A percentile compares a stretch with the other conserved stretches of the same genome.
phyloP scores from a whole-genome alignment of 2,113 vertebrate genomes.

The Dicaeum eximium region DNA sequence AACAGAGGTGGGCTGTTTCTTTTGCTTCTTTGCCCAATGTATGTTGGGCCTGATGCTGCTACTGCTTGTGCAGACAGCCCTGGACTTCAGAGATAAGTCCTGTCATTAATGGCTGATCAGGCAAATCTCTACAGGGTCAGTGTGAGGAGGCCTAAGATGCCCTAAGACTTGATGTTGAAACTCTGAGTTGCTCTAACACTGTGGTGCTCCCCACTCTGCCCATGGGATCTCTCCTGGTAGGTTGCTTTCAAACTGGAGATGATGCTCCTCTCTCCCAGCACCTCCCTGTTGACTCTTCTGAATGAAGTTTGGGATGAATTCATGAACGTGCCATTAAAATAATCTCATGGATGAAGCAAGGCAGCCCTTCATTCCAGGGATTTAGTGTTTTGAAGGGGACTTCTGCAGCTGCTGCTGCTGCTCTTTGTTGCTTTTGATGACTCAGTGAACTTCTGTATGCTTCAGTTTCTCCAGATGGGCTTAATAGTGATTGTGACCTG shows the following conservation, averaged over 20 bases:
- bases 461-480: not conserved
- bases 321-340: not conserved
- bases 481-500: not conserved
- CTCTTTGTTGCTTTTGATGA: not conserved
- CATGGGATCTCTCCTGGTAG: not conserved
- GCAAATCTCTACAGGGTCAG: not conserved
- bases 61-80: not conserved
- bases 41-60: not conserved
- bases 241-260: not conserved
- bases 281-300: not conserved
- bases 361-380: not conserved
- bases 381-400: not conserved
- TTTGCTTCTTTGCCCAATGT: not conserved
- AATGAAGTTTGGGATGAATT: not conserved
- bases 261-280: not conserved
- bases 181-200: not conserved
- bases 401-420: not conserved
- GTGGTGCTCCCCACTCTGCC: not conserved
- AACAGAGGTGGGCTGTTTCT: slow-evolving; percentile 3
- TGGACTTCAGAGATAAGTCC: not conserved
- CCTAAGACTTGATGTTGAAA: not conserved
- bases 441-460: not conserved
- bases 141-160: not conserved
- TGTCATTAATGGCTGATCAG: not conserved
- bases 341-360: not conserved